Evolutionary conservation across 2,113 vertebrate species (phyloP), one percentile per base, ranked within the genome.

Genomic region (Chauna torquata): DNA sequence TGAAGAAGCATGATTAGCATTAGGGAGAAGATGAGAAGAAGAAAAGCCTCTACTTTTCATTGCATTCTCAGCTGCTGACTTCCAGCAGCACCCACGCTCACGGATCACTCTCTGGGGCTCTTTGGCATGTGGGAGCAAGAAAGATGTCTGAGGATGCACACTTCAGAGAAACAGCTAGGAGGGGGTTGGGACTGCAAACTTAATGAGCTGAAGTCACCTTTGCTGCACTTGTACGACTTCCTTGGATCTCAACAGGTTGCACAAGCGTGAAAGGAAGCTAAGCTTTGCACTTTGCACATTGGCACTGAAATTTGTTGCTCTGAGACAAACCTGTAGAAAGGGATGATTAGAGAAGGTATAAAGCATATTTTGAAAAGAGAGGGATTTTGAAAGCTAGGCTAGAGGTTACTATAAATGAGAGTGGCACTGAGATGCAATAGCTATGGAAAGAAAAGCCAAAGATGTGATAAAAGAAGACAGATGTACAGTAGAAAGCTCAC

Each of bases 391-490:
- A 96, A 92, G 45, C 40, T 82, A 76, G 66, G 90, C 66, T 95
- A 94, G 90, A 92, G 32, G 74, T 90, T 90, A 80, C 27, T 11
- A 54, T 69, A 89, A 97, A 96, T 75, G 65, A 55, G 87, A 88
- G 69, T 10, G 40, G 44, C 75, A 64, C 47, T 15, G 9, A 72
- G 47, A 88, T 4, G 47, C 68, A 83, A 32, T 40, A 95, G 44
- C n/a, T 85, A 80, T 20, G 89, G 59, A 90, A 96, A 97, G 58
- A 96, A 90, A 94, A 94, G 80, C 47, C 65, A 66, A 96, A 84
- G 59, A 79, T 87, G 57, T 92, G 81, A 76, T 94, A 91, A 95
- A 92, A 90, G 89, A 94, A 95, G 82, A 95, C 34, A 95, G 42
- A 91, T 90, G 69, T 91, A 71, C 47, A 80, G 47, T 52, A 97